phyloP scores from a whole-genome alignment of 2,113 vertebrate genomes.

The Potamarius usumacintae region DNA sequence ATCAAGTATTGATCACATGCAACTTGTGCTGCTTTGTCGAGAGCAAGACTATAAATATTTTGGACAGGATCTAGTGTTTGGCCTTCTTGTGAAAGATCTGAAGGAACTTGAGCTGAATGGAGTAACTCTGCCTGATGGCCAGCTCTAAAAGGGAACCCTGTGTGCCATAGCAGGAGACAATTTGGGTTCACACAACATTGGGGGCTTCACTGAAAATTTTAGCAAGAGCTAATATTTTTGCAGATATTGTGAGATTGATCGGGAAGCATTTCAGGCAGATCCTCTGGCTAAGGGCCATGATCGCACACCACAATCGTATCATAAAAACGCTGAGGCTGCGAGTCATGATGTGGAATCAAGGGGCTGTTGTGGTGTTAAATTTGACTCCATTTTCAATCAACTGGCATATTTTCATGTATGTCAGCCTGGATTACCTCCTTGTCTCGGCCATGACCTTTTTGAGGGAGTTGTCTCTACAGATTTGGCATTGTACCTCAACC shows the following conservation, averaged over 20 bases:
- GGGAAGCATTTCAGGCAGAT: constrained; percentile 21
- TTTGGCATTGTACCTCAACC: not conserved
- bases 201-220: constrained; percentile 36
- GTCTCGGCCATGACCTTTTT: not conserved
- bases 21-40: not conserved
- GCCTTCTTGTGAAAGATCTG: not conserved
- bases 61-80: not conserved
- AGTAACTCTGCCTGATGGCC: not conserved
- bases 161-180: constrained; percentile 38
- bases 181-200: constrained; percentile 29
- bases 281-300: constrained; percentile 15
- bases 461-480: constrained; percentile 9
- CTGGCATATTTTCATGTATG: constrained; percentile 23
- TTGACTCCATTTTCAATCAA: constrained; percentile 30
- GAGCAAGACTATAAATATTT: not conserved
- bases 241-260: constrained; percentile 43
- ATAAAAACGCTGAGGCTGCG: not conserved
- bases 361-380: constrained; percentile 22
- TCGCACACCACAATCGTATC: constrained; percentile 25
- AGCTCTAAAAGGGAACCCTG: constrained; percentile 9
- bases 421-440: not conserved
- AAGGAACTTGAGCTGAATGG: not conserved
- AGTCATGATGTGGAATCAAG: not conserved
- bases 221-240: constrained; percentile 28
- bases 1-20: not conserved